Conservation (phyloP, 2,797 vertebrate species). For the Champsocephalus gunnari region DNA sequence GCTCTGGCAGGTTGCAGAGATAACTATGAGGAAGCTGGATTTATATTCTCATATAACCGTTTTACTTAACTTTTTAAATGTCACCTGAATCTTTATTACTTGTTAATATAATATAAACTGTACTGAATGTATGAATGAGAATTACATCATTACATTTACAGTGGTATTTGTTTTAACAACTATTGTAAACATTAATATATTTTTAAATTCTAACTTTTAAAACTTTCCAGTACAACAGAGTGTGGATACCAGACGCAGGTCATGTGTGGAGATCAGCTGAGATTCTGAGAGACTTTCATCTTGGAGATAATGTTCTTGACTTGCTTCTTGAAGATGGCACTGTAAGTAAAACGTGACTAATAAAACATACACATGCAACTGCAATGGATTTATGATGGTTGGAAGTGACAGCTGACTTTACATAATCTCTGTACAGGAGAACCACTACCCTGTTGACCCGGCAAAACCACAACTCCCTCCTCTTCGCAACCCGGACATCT, state of each 20-base stretch:
- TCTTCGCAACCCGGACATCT: slow-evolving; percentile 95
- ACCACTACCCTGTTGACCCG: slow-evolving; percentile 85
- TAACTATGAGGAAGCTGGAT: background rate
- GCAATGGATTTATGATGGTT: slow-evolving; percentile 19
- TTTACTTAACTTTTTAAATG: background rate
- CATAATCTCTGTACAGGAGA: slow-evolving; percentile 80
- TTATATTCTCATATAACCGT: background rate
- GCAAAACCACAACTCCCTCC: slow-evolving; percentile 86
- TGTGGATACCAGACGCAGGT: slow-evolving; percentile 94
- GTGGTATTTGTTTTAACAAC: background rate
- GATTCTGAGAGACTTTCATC: slow-evolving; percentile 88
- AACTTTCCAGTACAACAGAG: slow-evolving; percentile 91
- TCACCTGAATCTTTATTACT: background rate
- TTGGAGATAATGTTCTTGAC: slow-evolving; percentile 83
- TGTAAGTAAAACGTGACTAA: slow-evolving; percentile 81
- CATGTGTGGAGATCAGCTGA: slow-evolving; percentile 97
- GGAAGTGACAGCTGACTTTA: slow-evolving; percentile 19
- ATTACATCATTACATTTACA: background rate
- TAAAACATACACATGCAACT: slow-evolving; percentile 10
- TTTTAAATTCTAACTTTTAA: background rate
- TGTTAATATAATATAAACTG: background rate
- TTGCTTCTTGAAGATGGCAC: slow-evolving; percentile 92
- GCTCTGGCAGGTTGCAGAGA: slow-evolving; percentile 2
- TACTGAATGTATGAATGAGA: background rate
- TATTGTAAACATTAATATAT: background rate